phyloP scores from a whole-genome alignment of 2,797 vertebrate species.

The Echeneis naucrates region DNA sequence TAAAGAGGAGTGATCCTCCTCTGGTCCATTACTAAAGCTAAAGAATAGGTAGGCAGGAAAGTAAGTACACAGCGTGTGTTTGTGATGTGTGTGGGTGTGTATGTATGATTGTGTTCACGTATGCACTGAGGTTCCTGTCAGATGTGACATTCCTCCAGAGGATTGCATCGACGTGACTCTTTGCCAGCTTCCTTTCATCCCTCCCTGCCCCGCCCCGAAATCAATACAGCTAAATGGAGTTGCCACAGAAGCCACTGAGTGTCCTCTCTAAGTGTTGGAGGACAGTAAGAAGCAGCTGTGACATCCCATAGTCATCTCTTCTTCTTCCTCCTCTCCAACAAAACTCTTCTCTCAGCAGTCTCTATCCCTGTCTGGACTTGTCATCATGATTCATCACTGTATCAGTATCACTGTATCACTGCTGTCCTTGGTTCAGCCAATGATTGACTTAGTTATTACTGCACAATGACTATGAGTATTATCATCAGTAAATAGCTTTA shows the following conservation, averaged over 20 bases:
- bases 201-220: slow-evolving; percentile 72
- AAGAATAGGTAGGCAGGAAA: slow-evolving; percentile 28
- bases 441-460: neutral
- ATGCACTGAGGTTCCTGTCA: slow-evolving; percentile 52
- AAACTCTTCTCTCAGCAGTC: slow-evolving; percentile 29
- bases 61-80: slow-evolving; percentile 19
- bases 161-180: slow-evolving; percentile 59
- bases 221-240: slow-evolving; percentile 87
- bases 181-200: slow-evolving; percentile 68
- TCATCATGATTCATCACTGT: slow-evolving; percentile 37
- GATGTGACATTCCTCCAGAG: slow-evolving; percentile 70
- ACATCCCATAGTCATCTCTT: slow-evolving; percentile 62
- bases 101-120: neutral
- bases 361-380: slow-evolving; percentile 16
- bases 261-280: slow-evolving; percentile 81
- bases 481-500: neutral
- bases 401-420: neutral
- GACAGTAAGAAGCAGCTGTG: slow-evolving; percentile 67
- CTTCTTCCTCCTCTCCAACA: slow-evolving; percentile 15
- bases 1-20: slow-evolving; percentile 52
- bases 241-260: slow-evolving; percentile 80
- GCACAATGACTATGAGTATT: neutral
- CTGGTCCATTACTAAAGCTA: slow-evolving; percentile 56
- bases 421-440: neutral
- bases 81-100: slow-evolving; percentile 1